Evolutionary conservation across 1,140 invertebrate species (phyloP).

Genomic region (Adelges cooleyi): DNA sequence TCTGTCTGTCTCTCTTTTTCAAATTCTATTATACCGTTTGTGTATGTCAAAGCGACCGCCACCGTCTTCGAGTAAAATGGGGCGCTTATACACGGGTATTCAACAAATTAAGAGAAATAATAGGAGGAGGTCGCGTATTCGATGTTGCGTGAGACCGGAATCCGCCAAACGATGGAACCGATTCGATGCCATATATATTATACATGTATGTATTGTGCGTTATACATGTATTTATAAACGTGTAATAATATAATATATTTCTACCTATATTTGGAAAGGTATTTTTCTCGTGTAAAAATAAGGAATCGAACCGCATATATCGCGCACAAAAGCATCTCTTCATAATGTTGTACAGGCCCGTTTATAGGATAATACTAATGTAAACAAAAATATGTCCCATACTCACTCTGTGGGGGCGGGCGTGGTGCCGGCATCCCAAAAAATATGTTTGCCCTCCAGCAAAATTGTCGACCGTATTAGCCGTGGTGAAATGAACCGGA

Average conservation of each 20-base stretch:
- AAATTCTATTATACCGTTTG: not conserved
- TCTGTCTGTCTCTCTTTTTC: not conserved
- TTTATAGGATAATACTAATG: not conserved
- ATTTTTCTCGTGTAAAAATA: not conserved
- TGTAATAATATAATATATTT: no score
- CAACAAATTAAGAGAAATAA: constrained; percentile 28
- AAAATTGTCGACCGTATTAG: no score
- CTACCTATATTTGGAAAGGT: no score
- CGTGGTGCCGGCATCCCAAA: no score
- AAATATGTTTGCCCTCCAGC: no score
- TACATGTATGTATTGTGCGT: constrained; percentile 14
- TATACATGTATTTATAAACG: no score
- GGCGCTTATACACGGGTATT: not conserved
- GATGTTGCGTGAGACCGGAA: constrained; percentile 28
- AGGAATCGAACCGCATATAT: not conserved
- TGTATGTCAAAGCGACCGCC: constrained; percentile 26
- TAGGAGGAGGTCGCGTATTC: not conserved
- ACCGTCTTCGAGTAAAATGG: constrained; percentile 4
- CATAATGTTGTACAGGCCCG: not conserved
- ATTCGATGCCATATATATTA: no score
- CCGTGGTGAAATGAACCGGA: constrained; percentile 10
- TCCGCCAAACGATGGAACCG: constrained; percentile 23
- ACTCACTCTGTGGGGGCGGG: no score
- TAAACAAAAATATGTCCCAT: not conserved
- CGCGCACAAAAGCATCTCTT: not conserved